Evolutionary conservation across 2,797 vertebrate species (phyloP), one percentile per base, ranked within the genome.

Genomic region (Phrynocephalus vlangalii): DNA sequence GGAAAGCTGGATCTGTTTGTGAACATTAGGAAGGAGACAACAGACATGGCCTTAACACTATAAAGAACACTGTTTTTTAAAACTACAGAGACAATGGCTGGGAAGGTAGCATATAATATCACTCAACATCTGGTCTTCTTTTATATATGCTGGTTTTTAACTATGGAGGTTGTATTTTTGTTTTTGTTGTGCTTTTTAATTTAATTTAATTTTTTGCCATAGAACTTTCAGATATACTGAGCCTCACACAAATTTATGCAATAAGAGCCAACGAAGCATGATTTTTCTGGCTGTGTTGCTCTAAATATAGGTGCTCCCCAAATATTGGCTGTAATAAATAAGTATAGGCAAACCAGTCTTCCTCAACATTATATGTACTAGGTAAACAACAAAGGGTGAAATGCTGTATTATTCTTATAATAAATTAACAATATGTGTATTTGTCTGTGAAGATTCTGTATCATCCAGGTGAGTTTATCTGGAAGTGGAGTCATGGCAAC

Each of bases 351-450:
- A 90, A 92, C 89, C 28, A 56, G 10, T n/a, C 63, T 67, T 88
- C 92, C 91, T 90, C 89, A 85, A 26, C 86, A 89, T 82, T 87
- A 91, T 92, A 92, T 92, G 87, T 93, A 82, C 72, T 73, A 52
- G 84, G 81, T 87, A n/a, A 44, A 70, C 78, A 91, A 89, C 80
- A 91, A 92, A 91, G 72, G 91, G 85, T 91, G 89, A 92, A 83
- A 91, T 1, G 56, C 26, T 2, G 79, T 89, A 83, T 67, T 4
- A 0, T 86, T 91, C 15, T 63, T 63, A 84, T 30, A 82, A 76
- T 83, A 68, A 88, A 81, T 89, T 88, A 88, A 63, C 92, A 86
- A 91, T 91, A 87, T 11, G 90, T 86, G 90, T 85, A 92, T 87
- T 88, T 44, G 38, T 44, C 38, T 44, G 38, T 44, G 38, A 44